Evolutionary conservation across 2,113 vertebrate genomes (phyloP), one percentile per base, ranked within the genome.

Genomic region (Rissa tridactyla): DNA sequence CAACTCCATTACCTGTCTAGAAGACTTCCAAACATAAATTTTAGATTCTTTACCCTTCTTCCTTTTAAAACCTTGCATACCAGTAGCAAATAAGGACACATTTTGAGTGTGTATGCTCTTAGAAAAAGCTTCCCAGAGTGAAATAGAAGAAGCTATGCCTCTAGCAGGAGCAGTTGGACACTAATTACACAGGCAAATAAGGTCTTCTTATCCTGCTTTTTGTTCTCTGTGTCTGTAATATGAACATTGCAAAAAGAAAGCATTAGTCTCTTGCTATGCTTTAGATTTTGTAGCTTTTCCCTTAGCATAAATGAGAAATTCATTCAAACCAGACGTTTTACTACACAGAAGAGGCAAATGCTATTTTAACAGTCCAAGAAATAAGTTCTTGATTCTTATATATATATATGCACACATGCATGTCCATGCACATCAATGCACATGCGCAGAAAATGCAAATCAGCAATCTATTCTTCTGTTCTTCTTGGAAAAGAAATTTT

Each of bases 281-380:
- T 86, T 75, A 88, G 77, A 84, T 91, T 91, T 95, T 82, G 36
- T 65, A 93, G 47, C 16, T 88, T 62, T 65, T 51, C 19, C 60
- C 30, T 75, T 47, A 90, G 15, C 32, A 30, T 91, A 72, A 49
- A 69, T 75, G 34, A 92, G 25, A 77, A 72, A 61, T 27, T 23
- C 8, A 93, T 92, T 82, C 57, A 76, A 94, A 46, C 71, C 75
- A 95, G 40, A 78, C 47, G 65, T 57, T 87, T 90, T 69, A 73
- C 30, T 86, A 85, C n/a, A 82, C 40, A 95, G 73, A 92, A 58
- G 30, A 80, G 18, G 25, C 19, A 52, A 90, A 62, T 69, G 15
- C 0, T 60, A 38, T 79, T 46, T 70, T 60, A 70, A 60, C 11
- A 44, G 16, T 65, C 15, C 58, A 75, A 70, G 61, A 87, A 75